Evolutionary conservation across 2,888 invertebrate species (phyloP), one percentile per base, ranked within the genome.

Genomic region (Dendrolimus houi): DNA sequence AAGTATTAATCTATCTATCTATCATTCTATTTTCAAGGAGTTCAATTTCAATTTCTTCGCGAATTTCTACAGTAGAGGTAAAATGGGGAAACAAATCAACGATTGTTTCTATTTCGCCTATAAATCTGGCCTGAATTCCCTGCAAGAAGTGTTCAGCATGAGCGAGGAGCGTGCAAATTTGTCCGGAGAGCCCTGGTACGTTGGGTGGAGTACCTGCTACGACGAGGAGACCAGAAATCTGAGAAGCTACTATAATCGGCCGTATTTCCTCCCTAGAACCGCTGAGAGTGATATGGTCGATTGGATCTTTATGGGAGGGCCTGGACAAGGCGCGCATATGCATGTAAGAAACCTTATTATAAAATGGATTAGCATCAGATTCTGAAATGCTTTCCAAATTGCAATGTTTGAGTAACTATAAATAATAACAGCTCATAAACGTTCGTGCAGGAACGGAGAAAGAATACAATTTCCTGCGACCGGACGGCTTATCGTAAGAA

Each of bases 291-390:
- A 97, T 71, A 96, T 95, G 62, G 94, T 96, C 0, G 98, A 98
- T 83, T 99, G 98, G 98, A 95, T 99, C 68, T 99, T 99, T 79
- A 98, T 99, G 95, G 99, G 99, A 1, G 97, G 96, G 42, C 95
- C 97, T 0, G 98, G 98, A 0, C 94, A 96, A 72, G 99, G 99
- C 0, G 98, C 98, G 0, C 96, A 98, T 70, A 95, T 99, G 95
- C 99, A 99, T 81, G 98, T 98, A 81, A 93, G 94, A 12, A 1
- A 42, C 40, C n/a, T n/a, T 17, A 52, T 29, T 29, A 29, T 29
- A 29, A 29, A 29, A 29, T 3, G 17, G 17, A 17, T 17, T 17
- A 17, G 2, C 17, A 17, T 17, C 2, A 17, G 2, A 17, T 17
- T 1, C 3, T 17, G 17, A 3, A 2, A 2, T 17, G 17, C 17